Conservation (phyloP, 2,113 vertebrate species). For the Oreochromis tanganicae region DNA sequence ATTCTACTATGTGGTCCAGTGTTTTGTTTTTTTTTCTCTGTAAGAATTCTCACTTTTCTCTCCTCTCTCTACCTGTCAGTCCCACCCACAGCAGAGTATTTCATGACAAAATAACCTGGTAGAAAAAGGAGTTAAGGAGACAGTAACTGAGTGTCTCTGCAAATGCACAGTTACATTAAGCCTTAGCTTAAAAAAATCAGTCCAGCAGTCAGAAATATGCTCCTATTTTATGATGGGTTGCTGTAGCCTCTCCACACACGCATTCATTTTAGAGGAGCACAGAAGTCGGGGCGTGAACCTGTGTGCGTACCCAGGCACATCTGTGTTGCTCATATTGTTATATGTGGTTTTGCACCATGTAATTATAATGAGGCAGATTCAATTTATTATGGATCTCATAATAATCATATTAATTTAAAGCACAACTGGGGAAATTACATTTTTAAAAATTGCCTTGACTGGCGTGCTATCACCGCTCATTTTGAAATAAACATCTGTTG, state of each 20-base stretch:
- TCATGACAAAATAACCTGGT: not conserved
- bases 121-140: not conserved
- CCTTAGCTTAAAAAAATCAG: not conserved
- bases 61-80: not conserved
- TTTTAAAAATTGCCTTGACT: not conserved
- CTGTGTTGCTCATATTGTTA: not conserved
- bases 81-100: not conserved
- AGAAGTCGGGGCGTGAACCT: not conserved
- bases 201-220: not conserved
- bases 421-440: not conserved
- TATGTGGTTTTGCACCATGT: not conserved
- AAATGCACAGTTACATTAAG: not conserved
- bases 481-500: fast-evolving
- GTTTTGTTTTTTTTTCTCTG: not conserved
- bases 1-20: not conserved
- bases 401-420: not conserved
- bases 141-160: not conserved
- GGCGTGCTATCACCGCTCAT: not conserved
- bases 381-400: not conserved
- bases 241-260: not conserved
- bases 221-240: not conserved
- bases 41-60: not conserved
- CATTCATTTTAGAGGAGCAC: not conserved
- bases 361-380: not conserved
- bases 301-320: not conserved